Base-by-base conservation (phyloP, 2,797 vertebrate genomes). In the Poeciliopsis turneri region DNA sequence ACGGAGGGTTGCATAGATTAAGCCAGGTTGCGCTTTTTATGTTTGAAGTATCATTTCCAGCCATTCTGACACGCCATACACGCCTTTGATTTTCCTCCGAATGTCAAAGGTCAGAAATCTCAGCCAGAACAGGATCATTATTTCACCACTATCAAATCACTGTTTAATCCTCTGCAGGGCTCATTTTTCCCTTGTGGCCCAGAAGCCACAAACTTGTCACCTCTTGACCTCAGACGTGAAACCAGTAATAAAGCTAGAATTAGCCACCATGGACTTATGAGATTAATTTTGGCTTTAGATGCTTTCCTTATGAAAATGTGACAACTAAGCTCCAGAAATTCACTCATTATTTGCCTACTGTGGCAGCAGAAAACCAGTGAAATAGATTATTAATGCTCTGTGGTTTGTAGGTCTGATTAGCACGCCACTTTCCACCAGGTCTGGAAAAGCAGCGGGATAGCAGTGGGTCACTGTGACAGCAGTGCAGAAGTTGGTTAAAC, bases 21-120 rank as follows among this genome's bases (percentile, higher is more conserved):
- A 53, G 82, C 76, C 86, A 77, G 53, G 86, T 88, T 77, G 80
- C 6, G 20, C 73, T 87, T 89, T 90, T 91, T 85, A 87, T 88
- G 87, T 78, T 25, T 75, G 74, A 77, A 80, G 84, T 86, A 86
- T 92, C 78, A 73, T 85, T 90, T 87, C 83, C 84, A 89, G 82
- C 66, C 84, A 41, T 77, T 90, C 76, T 76, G 76, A 84, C 86
- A 55, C 3, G 39, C 78, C 70, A 30, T 57, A 0, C 47, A 39
- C 2, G 77, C 80, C 89, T 93, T 93, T 94, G 91, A 91, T 89
- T 88, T 79, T 45, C 51, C 77, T 4, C 61, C 77, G 0, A 46
- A 61, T 74, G 92, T 92, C 90, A 89, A 77, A 92, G 92, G 90
- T 94, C 93, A 77, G 69, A 85, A 74, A 89, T 90, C 76, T 76